phyloP scores from a whole-genome alignment of 2,113 vertebrate genomes.

The Chloroceryle aenea region DNA sequence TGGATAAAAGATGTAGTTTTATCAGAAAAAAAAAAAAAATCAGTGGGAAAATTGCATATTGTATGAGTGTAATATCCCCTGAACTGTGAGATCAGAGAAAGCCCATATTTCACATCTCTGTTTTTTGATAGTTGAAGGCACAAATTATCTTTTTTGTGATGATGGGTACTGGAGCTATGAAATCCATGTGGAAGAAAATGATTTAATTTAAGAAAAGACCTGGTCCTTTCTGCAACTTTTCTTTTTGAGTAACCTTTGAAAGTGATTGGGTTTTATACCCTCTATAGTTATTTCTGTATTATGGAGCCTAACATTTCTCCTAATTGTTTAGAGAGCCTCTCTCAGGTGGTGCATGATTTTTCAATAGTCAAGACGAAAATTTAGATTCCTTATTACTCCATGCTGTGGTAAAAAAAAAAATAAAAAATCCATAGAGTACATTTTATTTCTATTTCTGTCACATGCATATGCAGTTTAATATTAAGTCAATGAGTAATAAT shows the following conservation, averaged over 20 bases:
- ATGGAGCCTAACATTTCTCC: neutral
- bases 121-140: neutral
- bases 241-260: neutral
- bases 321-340: neutral
- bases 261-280: neutral
- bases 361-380: neutral
- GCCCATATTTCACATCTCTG: neutral
- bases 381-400: neutral
- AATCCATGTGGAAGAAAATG: neutral
- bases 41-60: neutral
- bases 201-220: neutral
- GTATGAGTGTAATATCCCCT: neutral
- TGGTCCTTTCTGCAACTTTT: neutral
- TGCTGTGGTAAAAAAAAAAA: neutral
- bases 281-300: neutral
- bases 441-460: neutral
- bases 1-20: neutral
- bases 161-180: neutral
- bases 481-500: neutral
- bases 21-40: neutral
- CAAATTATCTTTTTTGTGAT: neutral
- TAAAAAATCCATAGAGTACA: too few relatives aligned
- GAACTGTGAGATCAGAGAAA: neutral
- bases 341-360: neutral
- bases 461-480: neutral